A percentile compares a stretch with the other conserved stretches of the same genome.
These are phyloP conservation scores for Chaetorhynchus papuensis DNA, from an alignment of 2,113 vertebrate genomes.

Conservation along the genomic window DNA sequence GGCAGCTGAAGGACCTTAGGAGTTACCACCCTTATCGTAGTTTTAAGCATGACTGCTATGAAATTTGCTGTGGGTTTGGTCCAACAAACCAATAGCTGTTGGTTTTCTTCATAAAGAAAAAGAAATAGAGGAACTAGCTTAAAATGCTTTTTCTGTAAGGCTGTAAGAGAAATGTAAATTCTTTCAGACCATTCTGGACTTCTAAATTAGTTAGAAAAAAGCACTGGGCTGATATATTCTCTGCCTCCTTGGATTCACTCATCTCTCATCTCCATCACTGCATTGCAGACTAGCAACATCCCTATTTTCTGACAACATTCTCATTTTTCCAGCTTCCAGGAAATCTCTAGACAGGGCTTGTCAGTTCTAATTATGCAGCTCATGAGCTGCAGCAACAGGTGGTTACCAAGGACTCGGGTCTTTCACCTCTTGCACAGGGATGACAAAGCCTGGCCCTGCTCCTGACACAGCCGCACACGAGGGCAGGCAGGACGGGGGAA, in stretches of 20 bases:
- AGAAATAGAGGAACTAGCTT: neutral
- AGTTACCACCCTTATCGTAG: neutral
- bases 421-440: neutral
- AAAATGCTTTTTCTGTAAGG: neutral
- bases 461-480: neutral
- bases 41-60: neutral
- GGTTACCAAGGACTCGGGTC: neutral
- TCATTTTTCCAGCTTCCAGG: neutral
- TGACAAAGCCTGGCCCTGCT: neutral
- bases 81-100: neutral
- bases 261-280: slow-evolving; percentile 15
- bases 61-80: neutral
- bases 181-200: neutral
- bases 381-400: neutral
- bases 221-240: neutral
- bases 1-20: neutral
- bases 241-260: neutral
- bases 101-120: neutral
- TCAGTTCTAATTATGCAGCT: neutral
- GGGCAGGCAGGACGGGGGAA: neutral
- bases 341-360: neutral
- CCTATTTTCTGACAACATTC: neutral
- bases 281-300: neutral
- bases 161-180: neutral
- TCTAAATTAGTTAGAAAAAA: slow-evolving; percentile 5